A percentile compares a stretch with the other conserved stretches of the same genome.
phyloP scores from a whole-genome alignment of 2,888 invertebrate genomes.

The Hypsopygia costalis region DNA sequence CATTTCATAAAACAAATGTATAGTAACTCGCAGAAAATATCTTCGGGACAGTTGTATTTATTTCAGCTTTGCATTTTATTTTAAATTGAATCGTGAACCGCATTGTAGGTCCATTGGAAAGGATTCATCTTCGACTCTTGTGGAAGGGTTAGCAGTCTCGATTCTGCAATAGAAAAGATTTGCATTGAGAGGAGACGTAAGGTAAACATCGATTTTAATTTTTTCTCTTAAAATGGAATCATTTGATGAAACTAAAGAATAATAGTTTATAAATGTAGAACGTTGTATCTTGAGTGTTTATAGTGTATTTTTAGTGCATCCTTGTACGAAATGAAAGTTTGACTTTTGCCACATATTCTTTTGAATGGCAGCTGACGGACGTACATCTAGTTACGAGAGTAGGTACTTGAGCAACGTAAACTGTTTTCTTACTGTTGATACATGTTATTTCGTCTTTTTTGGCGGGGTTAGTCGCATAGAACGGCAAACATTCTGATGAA shows the following conservation, averaged over 20 bases:
- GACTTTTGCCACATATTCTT: conserved; percentile 81
- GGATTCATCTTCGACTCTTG: conserved; percentile 71
- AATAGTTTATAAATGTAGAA: conserved; percentile 36
- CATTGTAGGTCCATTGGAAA: conserved; percentile 68
- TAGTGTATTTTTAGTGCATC: conserved; percentile 78
- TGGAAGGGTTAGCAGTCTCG: conserved; percentile 77
- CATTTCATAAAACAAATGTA: conserved; percentile 82
- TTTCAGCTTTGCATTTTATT: conserved; percentile 80
- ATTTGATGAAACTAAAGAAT: conserved; percentile 44
- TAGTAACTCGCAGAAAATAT: conserved; percentile 81
- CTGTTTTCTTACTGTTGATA: conserved; percentile 45
- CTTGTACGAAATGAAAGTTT: conserved; percentile 80
- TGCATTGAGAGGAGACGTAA: conserved; percentile 78
- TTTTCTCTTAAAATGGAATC: conserved; percentile 66
- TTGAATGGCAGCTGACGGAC: conserved; percentile 80
- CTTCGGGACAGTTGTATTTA: conserved; percentile 79
- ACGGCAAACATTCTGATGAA: conserved; percentile 43
- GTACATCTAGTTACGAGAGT: conserved; percentile 69
- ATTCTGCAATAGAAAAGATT: conserved; percentile 78
- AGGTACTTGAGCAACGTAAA: conserved; percentile 59
- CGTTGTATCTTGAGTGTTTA: conserved; percentile 58
- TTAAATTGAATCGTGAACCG: conserved; percentile 77
- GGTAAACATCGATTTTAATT: conserved; percentile 81
- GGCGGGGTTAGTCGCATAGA: conserved; percentile 31
- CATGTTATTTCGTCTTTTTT: conserved; percentile 42